phyloP scores from a whole-genome alignment of 2,797 vertebrate genomes.

The Lycodopsis pacificus region DNA sequence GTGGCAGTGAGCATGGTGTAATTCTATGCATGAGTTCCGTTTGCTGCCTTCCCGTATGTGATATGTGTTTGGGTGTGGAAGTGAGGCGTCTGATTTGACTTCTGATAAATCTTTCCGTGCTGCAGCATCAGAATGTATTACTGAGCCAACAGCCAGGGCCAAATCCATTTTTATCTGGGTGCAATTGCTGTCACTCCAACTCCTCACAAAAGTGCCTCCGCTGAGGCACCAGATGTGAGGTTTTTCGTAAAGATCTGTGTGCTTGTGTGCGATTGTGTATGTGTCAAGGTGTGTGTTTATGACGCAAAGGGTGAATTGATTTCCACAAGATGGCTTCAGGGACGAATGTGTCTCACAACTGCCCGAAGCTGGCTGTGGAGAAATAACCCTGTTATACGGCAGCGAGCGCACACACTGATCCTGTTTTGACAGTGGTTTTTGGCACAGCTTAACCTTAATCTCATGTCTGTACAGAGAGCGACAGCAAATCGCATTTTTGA shows the following conservation, averaged over 20 bases:
- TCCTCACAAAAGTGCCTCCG: conserved; percentile 61
- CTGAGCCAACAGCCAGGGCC: conserved; percentile 68
- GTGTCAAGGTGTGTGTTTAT: conserved; percentile 45
- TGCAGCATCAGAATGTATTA: conserved; percentile 72
- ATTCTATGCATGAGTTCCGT: conserved; percentile 72
- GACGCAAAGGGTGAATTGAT: conserved; percentile 73
- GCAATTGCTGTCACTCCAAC: conserved; percentile 77
- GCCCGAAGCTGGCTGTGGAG: conserved; percentile 63
- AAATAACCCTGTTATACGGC: conserved; percentile 62
- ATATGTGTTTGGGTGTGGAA: conserved; percentile 76
- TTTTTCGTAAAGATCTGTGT: conserved; percentile 32
- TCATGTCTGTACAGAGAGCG: conserved; percentile 62
- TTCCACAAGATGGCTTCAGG: conserved; percentile 64
- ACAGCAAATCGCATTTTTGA: conserved; percentile 60
- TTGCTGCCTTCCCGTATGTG: conserved; percentile 50
- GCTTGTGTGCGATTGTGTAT: conserved; percentile 35
- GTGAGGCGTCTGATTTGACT: conserved; percentile 76
- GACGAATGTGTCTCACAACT: conserved; percentile 56
- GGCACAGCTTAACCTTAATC: conserved; percentile 77
- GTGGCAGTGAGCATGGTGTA: conserved; percentile 49
- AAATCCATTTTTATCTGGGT: conserved; percentile 78
- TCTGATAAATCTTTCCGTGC: conserved; percentile 74
- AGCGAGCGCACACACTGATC: conserved; percentile 47
- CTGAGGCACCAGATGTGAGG: conserved; percentile 57
- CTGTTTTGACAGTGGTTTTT: conserved; percentile 75